These are phyloP conservation scores for human DNA, from an alignment of 2,113 vertebrate species.

Conservation along the genomic window GRCh38 chr4:159241001-159241500, in stretches of 20 bases:
- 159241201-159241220: conserved; percentile 99
- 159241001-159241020: conserved; percentile 53
- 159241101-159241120: background rate
- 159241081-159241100: conserved; percentile 2
- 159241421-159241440: conserved; percentile 7
- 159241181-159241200: conserved; percentile 81
- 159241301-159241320: conserved; percentile 99
- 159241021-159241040: conserved; percentile 32
- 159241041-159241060: background rate
- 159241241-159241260: conserved; percentile 98
- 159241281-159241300: conserved; percentile 98
- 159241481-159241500: no score
- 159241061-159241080: background rate
- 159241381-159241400: background rate
- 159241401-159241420: background rate
- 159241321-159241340: conserved; percentile 96
- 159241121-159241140: background rate
- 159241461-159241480: background rate
- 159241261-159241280: conserved; percentile 98
- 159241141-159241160: background rate
- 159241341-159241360: conserved; percentile 94
- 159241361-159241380: conserved; percentile 93
- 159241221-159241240: conserved; percentile 99
- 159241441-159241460: background rate
- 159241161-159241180: conserved; percentile 35